These are phyloP conservation scores for Diplosoma virens DNA, from an alignment of 23 tunicate species.

Conservation along the genomic window DNA sequence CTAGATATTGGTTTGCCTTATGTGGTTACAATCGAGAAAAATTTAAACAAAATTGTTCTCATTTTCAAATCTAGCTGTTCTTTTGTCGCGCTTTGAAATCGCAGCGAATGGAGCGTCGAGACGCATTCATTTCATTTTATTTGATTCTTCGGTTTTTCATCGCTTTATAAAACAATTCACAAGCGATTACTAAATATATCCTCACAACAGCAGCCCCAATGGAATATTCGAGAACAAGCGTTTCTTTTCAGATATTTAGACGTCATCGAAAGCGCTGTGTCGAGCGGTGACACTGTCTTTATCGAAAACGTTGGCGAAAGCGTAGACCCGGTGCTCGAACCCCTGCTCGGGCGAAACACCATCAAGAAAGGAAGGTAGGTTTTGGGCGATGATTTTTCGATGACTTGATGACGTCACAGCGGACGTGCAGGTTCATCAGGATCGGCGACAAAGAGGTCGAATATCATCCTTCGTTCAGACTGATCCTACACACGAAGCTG, in stretches of 20 bases:
- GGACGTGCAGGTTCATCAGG: slow-evolving; percentile 67
- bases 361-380: slow-evolving; percentile 96
- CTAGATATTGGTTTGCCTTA: too few species aligned
- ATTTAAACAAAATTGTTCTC: too few species aligned
- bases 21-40: too few species aligned
- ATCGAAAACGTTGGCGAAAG: slow-evolving; percentile 94
- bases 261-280: slow-evolving; percentile 78
- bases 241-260: slow-evolving; percentile 63
- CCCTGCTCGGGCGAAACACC: slow-evolving; percentile 91
- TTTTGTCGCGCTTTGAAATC: too few species aligned
- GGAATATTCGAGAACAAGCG: not conserved
- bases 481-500: slow-evolving; percentile 91
- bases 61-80: too few species aligned
- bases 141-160: too few species aligned
- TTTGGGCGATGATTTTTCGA: not conserved
- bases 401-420: not conserved
- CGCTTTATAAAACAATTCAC: too few species aligned
- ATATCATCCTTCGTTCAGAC: slow-evolving; percentile 91
- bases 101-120: too few species aligned
- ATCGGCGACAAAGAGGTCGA: slow-evolving; percentile 98
- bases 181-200: too few species aligned
- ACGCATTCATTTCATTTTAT: too few species aligned
- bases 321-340: slow-evolving; percentile 96
- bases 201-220: too few species aligned
- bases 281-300: slow-evolving; percentile 89